Conservation (phyloP, 1,140 invertebrate species). For the Yoshiicerus persimilis region DNA sequence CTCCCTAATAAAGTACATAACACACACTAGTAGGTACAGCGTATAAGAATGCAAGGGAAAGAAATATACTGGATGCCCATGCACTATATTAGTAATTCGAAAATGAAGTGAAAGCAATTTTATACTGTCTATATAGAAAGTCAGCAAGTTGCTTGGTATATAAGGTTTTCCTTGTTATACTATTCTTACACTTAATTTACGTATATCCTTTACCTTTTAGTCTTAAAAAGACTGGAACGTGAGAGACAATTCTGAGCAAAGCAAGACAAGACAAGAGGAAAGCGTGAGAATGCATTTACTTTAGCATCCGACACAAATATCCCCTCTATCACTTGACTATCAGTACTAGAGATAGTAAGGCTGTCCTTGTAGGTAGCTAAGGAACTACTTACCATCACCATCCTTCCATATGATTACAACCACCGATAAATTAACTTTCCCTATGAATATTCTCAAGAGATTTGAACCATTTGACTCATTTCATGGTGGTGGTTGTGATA, state of each 20-base stretch:
- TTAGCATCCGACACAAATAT: conserved; percentile 17
- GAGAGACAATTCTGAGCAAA: neutral
- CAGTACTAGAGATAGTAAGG: too few relatives aligned
- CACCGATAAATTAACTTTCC: conserved; percentile 20
- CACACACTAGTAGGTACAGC: neutral
- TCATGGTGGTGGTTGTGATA: conserved; percentile 18
- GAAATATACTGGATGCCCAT: neutral
- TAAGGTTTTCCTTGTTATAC: neutral
- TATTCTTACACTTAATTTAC: neutral
- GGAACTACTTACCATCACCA: neutral
- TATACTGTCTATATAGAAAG: too few relatives aligned
- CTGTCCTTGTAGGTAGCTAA: too few relatives aligned
- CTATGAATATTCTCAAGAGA: neutral
- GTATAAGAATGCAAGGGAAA: neutral
- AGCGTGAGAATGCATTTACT: conserved; percentile 3
- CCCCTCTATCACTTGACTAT: neutral
- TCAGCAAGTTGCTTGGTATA: too few relatives aligned
- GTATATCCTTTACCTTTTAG: neutral
- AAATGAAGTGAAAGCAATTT: neutral
- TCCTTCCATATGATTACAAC: conserved; percentile 20
- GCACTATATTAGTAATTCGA: neutral
- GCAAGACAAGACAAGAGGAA: neutral
- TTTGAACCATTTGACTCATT: neutral
- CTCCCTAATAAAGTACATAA: conserved; percentile 2
- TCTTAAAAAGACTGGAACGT: neutral